phyloP scores from a whole-genome alignment of 2,797 vertebrate species.

The Microctenopoma lineatum region DNA sequence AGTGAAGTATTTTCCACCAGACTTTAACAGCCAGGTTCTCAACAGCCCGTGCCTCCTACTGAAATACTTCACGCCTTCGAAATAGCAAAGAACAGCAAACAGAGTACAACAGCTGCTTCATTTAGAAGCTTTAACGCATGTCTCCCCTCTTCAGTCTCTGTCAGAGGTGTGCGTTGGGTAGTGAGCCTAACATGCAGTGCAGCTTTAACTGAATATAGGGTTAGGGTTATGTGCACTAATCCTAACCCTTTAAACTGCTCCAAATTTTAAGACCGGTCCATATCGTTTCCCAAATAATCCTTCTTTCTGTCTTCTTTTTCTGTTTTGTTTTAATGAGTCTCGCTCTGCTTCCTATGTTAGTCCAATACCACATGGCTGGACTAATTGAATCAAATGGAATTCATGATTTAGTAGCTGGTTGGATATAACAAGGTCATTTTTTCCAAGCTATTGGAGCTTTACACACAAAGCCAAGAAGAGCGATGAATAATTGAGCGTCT shows the following conservation, averaged over 20 bases:
- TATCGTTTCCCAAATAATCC: constrained; percentile 3
- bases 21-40: constrained; percentile 63
- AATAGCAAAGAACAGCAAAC: constrained; percentile 49
- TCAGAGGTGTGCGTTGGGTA: neutral
- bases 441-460: constrained; percentile 73
- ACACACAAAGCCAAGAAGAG: constrained; percentile 65
- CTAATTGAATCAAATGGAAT: constrained; percentile 75
- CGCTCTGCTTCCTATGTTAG: constrained; percentile 49
- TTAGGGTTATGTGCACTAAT: neutral
- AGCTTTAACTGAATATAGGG: neutral
- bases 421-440: constrained; percentile 65
- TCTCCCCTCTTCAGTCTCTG: constrained; percentile 47
- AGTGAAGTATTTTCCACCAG: constrained; percentile 76
- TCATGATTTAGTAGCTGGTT: constrained; percentile 73
- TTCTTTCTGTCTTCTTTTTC: neutral
- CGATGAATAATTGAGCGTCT: constrained; percentile 65
- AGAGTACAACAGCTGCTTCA: constrained; percentile 43
- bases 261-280: neutral
- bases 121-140: constrained; percentile 17
- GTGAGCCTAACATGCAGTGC: neutral
- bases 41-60: constrained; percentile 61
- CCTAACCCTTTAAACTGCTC: neutral
- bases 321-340: constrained; percentile 6
- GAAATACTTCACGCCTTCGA: constrained; percentile 41
- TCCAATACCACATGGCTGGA: constrained; percentile 56